phyloP scores from a whole-genome alignment of 2,888 invertebrate genomes.

The Micoletzkya japonica region DNA sequence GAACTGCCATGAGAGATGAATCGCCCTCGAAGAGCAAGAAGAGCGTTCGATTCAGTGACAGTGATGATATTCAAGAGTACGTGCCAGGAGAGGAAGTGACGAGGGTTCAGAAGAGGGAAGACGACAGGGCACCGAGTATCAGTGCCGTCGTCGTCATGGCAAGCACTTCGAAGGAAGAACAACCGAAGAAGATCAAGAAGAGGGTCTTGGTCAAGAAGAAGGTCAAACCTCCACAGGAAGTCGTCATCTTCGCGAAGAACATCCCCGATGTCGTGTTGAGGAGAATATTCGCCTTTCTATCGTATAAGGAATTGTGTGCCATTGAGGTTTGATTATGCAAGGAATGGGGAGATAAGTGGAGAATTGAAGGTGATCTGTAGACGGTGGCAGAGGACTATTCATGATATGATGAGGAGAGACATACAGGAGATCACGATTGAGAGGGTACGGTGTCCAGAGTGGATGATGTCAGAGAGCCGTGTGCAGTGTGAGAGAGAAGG shows the following conservation, averaged over 20 bases:
- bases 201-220: slow-evolving; percentile 5
- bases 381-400: slow-evolving; percentile 12
- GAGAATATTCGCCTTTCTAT: slow-evolving; percentile 9
- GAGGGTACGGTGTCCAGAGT: too few relatives aligned
- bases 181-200: slow-evolving; percentile 4
- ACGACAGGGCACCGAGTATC: neutral
- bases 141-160: neutral
- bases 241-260: neutral
- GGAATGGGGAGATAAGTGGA: neutral
- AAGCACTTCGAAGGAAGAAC: neutral
- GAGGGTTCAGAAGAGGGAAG: neutral
- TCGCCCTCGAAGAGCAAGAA: too few relatives aligned
- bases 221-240: neutral
- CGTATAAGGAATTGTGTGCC: slow-evolving; percentile 8
- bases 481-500: too few relatives aligned
- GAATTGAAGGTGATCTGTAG: neutral
- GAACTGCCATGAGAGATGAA: too few relatives aligned
- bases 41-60: too few relatives aligned
- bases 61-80: too few relatives aligned
- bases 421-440: slow-evolving; percentile 22
- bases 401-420: slow-evolving; percentile 8
- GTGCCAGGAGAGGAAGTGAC: neutral
- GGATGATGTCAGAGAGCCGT: too few relatives aligned
- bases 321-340: neutral
- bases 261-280: slow-evolving; percentile 19